phyloP scores from a whole-genome alignment of 2,888 invertebrate species.

The Eurytoma californica region DNA sequence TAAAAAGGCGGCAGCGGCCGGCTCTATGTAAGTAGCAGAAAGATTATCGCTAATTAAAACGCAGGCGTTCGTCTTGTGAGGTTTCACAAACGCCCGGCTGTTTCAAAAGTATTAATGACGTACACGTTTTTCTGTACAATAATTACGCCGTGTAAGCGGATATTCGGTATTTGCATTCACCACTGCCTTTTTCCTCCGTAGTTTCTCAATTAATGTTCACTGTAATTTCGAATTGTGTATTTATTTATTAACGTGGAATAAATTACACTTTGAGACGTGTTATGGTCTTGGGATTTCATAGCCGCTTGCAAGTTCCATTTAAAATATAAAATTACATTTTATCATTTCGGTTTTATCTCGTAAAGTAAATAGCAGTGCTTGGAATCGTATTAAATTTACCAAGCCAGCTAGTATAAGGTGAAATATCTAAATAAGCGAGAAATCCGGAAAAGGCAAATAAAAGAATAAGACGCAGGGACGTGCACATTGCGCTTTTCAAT shows the following conservation, averaged over 20 bases:
- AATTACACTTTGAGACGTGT: too few relatives aligned
- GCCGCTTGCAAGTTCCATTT: too few relatives aligned
- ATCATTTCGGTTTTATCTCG: too few relatives aligned
- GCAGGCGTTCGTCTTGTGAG: conserved; percentile 8
- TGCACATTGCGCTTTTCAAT: conserved; percentile 60
- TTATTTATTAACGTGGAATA: too few relatives aligned
- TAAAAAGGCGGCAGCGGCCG: background rate
- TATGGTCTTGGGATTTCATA: too few relatives aligned
- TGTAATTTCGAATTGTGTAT: too few relatives aligned
- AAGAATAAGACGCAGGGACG: conserved; percentile 1
- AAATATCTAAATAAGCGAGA: conserved; percentile 1
- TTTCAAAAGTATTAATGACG: conserved; percentile 22
- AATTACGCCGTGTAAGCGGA: conserved; percentile 15
- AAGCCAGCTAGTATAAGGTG: too few relatives aligned
- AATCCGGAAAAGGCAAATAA: conserved; percentile 13
- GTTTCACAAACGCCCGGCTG: background rate
- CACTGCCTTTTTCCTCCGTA: background rate
- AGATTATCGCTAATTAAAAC: conserved; percentile 19
- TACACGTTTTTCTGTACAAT: conserved; percentile 11
- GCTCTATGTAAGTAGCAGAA: background rate
- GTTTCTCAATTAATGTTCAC: background rate
- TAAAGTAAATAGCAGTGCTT: too few relatives aligned
- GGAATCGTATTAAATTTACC: too few relatives aligned
- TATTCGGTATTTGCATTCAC: background rate
- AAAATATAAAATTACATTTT: too few relatives aligned